Evolutionary conservation across 2,888 invertebrate genomes (phyloP).

Genomic region (Torymus tubicola): DNA sequence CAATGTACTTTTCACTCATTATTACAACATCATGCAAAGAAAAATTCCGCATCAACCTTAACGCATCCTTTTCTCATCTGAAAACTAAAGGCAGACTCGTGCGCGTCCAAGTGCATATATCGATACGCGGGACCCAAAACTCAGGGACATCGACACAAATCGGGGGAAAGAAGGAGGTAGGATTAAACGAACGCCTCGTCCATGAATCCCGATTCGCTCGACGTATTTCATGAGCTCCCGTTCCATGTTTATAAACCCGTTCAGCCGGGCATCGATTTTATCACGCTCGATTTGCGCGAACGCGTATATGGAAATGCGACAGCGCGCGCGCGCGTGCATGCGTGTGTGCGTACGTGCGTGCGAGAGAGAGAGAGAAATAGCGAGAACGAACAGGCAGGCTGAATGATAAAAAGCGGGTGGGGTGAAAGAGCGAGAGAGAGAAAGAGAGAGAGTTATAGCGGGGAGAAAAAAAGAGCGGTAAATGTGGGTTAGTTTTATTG

Average conservation of each 20-base stretch:
- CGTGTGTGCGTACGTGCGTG: neutral
- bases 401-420: neutral
- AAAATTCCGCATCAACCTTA: no score
- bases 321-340: neutral
- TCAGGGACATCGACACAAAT: slow-evolving; percentile 31
- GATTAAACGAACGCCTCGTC: slow-evolving; percentile 40
- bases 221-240: slow-evolving; percentile 33
- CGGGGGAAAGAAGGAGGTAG: neutral
- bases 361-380: slow-evolving; percentile 12
- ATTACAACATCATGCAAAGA: no score
- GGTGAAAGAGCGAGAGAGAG: slow-evolving; percentile 1
- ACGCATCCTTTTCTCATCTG: no score
- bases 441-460: neutral
- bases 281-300: slow-evolving; percentile 54
- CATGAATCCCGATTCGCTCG: slow-evolving; percentile 51
- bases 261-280: slow-evolving; percentile 49
- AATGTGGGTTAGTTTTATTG: slow-evolving; percentile 13
- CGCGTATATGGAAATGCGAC: neutral
- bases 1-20: no score
- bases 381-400: neutral
- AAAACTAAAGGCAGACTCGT: no score
- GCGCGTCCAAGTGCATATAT: slow-evolving; percentile 25
- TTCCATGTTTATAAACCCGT: slow-evolving; percentile 45
- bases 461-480: slow-evolving; percentile 9
- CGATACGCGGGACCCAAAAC: slow-evolving; percentile 8